These are phyloP conservation scores for Seira ritae DNA, from an alignment of 2,888 invertebrate genomes.

Conservation along the genomic window DNA sequence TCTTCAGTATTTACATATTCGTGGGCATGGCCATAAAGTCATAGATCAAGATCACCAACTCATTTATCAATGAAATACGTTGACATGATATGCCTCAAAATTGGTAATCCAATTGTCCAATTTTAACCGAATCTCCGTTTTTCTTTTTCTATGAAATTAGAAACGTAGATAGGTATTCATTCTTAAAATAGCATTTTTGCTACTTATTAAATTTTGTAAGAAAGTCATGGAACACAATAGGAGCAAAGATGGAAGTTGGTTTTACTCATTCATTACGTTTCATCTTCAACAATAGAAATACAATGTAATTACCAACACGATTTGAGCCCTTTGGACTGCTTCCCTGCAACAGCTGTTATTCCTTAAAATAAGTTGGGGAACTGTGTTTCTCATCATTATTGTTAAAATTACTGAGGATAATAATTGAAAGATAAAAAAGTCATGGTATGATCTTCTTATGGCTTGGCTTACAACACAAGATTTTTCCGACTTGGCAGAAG, in stretches of 20 bases:
- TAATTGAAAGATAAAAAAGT: background rate
- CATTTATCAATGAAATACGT: background rate
- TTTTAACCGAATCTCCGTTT: background rate
- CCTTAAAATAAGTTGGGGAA: background rate
- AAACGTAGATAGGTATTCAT: background rate
- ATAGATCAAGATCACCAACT: background rate
- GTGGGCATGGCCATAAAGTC: no score
- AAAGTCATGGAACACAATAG: background rate
- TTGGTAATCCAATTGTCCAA: background rate
- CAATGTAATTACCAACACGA: constrained; percentile 1
- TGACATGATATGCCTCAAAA: no score
- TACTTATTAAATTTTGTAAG: background rate
- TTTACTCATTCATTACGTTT: constrained; percentile 9
- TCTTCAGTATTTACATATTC: no score
- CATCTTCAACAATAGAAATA: background rate
- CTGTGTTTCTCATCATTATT: no score
- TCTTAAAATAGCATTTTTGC: no score
- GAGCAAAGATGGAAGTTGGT: background rate
- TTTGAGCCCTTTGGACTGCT: background rate
- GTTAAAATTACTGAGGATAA: background rate
- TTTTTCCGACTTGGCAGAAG: background rate
- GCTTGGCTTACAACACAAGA: background rate
- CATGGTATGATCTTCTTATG: background rate
- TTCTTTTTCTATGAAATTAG: background rate
- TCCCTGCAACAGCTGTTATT: background rate